These are phyloP conservation scores for Acrobasis repandana DNA, from an alignment of 2,888 invertebrate species.

Conservation along the genomic window DNA sequence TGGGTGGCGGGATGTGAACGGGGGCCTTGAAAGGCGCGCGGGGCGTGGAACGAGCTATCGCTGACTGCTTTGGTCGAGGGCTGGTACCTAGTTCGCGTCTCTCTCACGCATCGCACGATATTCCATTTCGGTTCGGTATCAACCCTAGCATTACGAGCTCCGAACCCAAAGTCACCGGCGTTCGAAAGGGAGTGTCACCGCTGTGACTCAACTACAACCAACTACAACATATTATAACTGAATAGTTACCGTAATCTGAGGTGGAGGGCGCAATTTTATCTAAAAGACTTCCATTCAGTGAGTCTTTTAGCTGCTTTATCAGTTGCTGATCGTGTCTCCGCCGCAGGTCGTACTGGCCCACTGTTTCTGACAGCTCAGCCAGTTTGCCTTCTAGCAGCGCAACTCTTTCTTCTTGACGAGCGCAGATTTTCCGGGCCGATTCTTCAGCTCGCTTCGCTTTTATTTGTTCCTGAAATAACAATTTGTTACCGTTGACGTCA, in stretches of 20 bases:
- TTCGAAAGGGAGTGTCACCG: no score
- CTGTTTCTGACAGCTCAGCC: slow-evolving; percentile 90
- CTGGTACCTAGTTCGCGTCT: no score
- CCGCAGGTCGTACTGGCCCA: slow-evolving; percentile 89
- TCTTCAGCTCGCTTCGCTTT: slow-evolving; percentile 89
- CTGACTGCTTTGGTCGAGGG: no score
- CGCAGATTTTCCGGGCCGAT: slow-evolving; percentile 85
- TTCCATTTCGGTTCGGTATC: no score
- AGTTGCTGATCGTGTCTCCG: slow-evolving; percentile 88
- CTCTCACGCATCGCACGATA: no score
- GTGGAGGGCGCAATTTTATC: slow-evolving; percentile 47
- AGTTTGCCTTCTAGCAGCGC: slow-evolving; percentile 88
- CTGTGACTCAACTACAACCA: no score
- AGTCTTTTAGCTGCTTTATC: slow-evolving; percentile 86
- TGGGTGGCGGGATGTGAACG: no score
- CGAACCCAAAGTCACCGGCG: no score
- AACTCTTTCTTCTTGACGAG: slow-evolving; percentile 89
- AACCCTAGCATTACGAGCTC: no score
- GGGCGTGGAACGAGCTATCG: no score
- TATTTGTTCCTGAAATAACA: slow-evolving; percentile 83
- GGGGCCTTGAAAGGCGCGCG: no score
- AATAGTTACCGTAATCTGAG: slow-evolving; percentile 36
- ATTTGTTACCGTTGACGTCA: no score
- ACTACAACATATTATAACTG: background rate
- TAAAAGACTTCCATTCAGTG: slow-evolving; percentile 59